Conservation (phyloP, 2,888 invertebrate species). For the Trichopoda pennipes region DNA sequence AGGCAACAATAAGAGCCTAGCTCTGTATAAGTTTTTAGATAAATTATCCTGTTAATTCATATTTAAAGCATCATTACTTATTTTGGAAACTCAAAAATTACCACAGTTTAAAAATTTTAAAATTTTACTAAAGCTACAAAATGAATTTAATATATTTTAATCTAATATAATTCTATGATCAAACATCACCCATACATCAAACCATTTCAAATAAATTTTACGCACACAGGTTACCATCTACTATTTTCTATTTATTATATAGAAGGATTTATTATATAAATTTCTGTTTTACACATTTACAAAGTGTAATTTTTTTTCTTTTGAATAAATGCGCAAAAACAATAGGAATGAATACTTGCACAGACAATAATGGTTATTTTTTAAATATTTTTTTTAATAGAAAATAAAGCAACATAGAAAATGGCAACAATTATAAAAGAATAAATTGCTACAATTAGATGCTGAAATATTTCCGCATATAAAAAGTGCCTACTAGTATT, state of each 20-base stretch:
- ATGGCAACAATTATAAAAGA: conserved; percentile 16
- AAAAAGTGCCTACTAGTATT: neutral
- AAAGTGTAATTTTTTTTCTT: conserved; percentile 12
- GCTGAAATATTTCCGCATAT: conserved; percentile 38
- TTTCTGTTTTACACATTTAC: neutral
- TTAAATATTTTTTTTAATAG: neutral
- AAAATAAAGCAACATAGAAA: neutral
- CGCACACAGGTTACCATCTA: neutral
- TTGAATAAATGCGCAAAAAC: neutral
- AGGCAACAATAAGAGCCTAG: too few species aligned
- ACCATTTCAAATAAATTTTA: neutral
- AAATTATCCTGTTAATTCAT: too few species aligned
- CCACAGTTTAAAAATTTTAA: too few species aligned
- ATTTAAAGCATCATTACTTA: too few species aligned
- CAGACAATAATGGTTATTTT: conserved; percentile 26
- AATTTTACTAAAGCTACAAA: too few species aligned
- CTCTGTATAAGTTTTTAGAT: too few species aligned
- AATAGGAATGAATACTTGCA: conserved; percentile 18
- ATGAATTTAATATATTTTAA: too few species aligned
- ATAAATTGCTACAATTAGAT: conserved; percentile 41
- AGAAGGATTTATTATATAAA: neutral
- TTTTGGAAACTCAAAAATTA: too few species aligned
- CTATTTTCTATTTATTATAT: neutral
- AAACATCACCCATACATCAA: conserved; percentile 22
- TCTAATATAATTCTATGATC: neutral